Evolutionary conservation across 1,140 invertebrate genomes (phyloP).

Genomic region (Dreissena polymorpha): DNA sequence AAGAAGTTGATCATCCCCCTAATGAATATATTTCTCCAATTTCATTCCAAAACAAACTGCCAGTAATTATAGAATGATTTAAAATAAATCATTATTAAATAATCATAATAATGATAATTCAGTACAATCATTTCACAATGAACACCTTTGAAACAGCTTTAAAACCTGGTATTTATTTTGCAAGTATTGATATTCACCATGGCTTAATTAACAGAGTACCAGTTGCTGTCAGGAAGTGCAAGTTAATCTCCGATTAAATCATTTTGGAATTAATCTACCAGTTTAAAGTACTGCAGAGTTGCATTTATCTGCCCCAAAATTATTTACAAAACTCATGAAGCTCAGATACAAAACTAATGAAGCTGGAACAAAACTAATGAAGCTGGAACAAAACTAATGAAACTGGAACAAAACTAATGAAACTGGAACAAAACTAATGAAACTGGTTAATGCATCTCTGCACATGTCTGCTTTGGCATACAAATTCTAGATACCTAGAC

Average conservation of each 20-base stretch:
- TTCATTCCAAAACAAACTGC: slow-evolving; percentile 14
- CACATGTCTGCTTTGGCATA: slow-evolving; percentile 8
- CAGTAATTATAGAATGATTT: not conserved
- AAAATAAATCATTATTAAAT: not conserved
- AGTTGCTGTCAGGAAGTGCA: not conserved
- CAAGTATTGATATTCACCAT: slow-evolving; percentile 56
- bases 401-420: no score
- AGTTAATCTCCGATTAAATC: slow-evolving; percentile 15
- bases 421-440: no score
- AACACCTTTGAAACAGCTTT: slow-evolving; percentile 25
- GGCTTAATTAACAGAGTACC: slow-evolving; percentile 53
- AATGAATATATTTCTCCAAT: slow-evolving; percentile 40
- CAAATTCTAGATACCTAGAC: slow-evolving; percentile 35
- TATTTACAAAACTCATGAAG: slow-evolving; percentile 22
- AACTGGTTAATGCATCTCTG: slow-evolving; percentile 49
- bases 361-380: no score
- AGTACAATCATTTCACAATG: slow-evolving; percentile 35
- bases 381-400: no score
- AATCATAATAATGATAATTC: slow-evolving; percentile 27
- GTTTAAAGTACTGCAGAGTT: slow-evolving; percentile 9
- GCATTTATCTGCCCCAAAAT: slow-evolving; percentile 17
- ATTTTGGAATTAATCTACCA: slow-evolving; percentile 35
- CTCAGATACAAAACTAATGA: no score
- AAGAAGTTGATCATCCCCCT: slow-evolving; percentile 23
- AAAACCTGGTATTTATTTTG: slow-evolving; percentile 33